A percentile compares a stretch with the other conserved stretches of the same genome.
Conservation (phyloP, 2,113 vertebrate genomes). For the Crotalus helleri region DNA sequence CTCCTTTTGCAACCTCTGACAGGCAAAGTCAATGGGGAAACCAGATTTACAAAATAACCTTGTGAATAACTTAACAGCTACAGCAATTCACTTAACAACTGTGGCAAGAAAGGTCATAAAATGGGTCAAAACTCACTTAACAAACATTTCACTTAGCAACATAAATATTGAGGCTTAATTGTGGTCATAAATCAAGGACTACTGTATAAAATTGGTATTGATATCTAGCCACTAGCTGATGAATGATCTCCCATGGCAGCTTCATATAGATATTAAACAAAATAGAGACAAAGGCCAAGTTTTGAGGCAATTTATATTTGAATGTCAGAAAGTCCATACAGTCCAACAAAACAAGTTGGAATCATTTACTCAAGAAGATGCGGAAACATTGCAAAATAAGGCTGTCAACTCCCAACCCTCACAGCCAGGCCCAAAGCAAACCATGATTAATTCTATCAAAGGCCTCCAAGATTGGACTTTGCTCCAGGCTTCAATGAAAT, state of each 20-base stretch:
- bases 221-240: neutral
- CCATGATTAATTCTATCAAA: neutral
- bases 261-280: neutral
- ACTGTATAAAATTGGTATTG: neutral
- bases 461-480: neutral
- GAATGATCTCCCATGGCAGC: neutral
- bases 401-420: neutral
- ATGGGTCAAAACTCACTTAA: too few relatives aligned
- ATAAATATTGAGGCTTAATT: too few relatives aligned
- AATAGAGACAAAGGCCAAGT: neutral
- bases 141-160: too few relatives aligned
- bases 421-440: neutral
- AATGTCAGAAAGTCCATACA: neutral
- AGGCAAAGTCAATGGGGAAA: too few relatives aligned
- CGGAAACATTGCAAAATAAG: neutral
- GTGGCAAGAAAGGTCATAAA: too few relatives aligned
- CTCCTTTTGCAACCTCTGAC: too few relatives aligned
- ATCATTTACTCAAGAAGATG: neutral
- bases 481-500: constrained; percentile 43
- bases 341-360: neutral
- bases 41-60: too few relatives aligned
- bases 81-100: too few relatives aligned
- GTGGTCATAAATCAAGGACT: too few relatives aligned
- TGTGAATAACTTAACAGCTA: too few relatives aligned
- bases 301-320: neutral